These are phyloP conservation scores for Darevskia mixta DNA, from an alignment of 2,797 vertebrate genomes.

Conservation along the genomic window DNA sequence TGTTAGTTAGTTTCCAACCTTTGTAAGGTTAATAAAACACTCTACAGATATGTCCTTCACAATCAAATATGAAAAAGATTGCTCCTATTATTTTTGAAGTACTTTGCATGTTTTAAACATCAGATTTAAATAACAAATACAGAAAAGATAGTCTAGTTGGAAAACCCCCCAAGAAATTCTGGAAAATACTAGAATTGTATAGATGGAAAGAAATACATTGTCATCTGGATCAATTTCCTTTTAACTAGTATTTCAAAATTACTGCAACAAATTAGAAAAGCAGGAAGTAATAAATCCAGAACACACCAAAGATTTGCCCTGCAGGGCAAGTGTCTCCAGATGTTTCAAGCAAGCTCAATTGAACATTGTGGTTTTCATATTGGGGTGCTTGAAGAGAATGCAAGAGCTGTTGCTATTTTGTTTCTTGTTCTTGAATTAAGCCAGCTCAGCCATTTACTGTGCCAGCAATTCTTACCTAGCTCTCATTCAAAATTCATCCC, in stretches of 20 bases:
- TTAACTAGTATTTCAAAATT: not conserved
- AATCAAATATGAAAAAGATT: not conserved
- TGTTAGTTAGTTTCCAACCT: not conserved
- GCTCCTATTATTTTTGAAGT: not conserved
- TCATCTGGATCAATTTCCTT: not conserved
- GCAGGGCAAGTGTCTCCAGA: not conserved
- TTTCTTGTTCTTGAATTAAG: conserved; percentile 18
- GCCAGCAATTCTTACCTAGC: conserved; percentile 10
- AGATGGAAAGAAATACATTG: not conserved
- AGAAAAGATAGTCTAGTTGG: not conserved
- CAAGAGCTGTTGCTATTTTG: not conserved
- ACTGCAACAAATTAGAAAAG: not conserved
- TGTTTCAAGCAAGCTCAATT: conserved; percentile 18
- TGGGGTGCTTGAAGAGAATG: not conserved
- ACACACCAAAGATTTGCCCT: not conserved
- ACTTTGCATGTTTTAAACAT: not conserved
- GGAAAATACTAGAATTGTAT: not conserved
- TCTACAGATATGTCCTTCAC: not conserved
- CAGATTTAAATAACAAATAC: not conserved
- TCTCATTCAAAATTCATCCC: conserved; percentile 26
- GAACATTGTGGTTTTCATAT: conserved; percentile 1
- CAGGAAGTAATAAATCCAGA: not conserved
- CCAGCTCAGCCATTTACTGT: not conserved
- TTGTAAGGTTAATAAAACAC: not conserved
- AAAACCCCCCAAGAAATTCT: not conserved